Percentiles rank a stretch among this genome's conserved stretches.
Evolutionary conservation across 1,140 invertebrate species (phyloP).

Genomic region (Drosophila tristis): DNA sequence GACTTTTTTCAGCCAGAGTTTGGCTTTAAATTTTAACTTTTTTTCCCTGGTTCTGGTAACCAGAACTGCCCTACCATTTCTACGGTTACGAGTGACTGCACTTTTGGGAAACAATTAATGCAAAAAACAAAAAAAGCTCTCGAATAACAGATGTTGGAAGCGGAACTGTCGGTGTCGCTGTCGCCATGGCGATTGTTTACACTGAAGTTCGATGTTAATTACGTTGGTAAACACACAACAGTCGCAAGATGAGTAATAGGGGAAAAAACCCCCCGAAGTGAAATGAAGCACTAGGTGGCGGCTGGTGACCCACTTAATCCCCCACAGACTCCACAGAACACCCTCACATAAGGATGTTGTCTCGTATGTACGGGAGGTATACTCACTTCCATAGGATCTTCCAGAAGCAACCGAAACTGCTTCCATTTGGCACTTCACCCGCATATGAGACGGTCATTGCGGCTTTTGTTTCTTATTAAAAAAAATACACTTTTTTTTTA

Average conservation of each 20-base stretch:
- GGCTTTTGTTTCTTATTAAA: slow-evolving; percentile 40
- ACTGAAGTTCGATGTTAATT: slow-evolving; percentile 61
- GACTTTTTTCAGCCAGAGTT: neutral
- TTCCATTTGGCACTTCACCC: slow-evolving; percentile 94
- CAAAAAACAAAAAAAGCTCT: slow-evolving; percentile 36
- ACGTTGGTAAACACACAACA: slow-evolving; percentile 53
- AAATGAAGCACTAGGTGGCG: slow-evolving; percentile 14
- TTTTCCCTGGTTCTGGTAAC: no score
- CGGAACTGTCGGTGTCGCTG: slow-evolving; percentile 28
- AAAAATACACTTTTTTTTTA: slow-evolving; percentile 25
- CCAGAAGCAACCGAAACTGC: slow-evolving; percentile 96
- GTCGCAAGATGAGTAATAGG: slow-evolving; percentile 54
- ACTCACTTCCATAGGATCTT: slow-evolving; percentile 93
- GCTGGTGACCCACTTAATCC: slow-evolving; percentile 45
- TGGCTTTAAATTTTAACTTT: no score
- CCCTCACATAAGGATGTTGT: neutral
- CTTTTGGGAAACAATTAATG: slow-evolving; percentile 62
- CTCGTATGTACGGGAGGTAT: neutral
- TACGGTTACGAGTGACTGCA: slow-evolving; percentile 70
- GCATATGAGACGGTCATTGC: slow-evolving; percentile 94
- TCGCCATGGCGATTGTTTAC: slow-evolving; percentile 24
- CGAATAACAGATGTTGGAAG: slow-evolving; percentile 35
- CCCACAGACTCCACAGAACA: neutral
- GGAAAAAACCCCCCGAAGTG: slow-evolving; percentile 47
- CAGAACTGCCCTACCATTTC: slow-evolving; percentile 15